Percentiles rank a stretch among this genome's conserved stretches.
Evolutionary conservation across 2,113 vertebrate species (phyloP).

Genomic region (Cryptoleucopteryx plumbea): DNA sequence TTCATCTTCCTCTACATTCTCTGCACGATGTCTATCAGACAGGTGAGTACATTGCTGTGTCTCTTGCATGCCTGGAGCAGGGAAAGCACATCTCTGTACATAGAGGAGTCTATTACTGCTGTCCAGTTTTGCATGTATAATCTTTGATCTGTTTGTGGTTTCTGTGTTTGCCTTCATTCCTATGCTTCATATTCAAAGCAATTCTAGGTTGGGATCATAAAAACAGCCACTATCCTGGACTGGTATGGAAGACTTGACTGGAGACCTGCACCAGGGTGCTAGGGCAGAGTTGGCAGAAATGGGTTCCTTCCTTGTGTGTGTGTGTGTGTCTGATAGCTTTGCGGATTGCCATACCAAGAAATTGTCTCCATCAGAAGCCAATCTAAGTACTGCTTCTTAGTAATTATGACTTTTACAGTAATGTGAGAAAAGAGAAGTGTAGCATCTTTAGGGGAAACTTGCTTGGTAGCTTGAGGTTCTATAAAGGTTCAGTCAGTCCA

Average conservation of each 20-base stretch:
- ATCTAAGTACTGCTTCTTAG: neutral
- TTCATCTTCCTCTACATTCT: slow-evolving; percentile 99
- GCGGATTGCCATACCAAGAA: neutral
- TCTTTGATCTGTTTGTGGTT: neutral
- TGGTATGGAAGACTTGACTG: neutral
- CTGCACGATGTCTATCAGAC: slow-evolving; percentile 98
- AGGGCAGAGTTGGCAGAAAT: neutral
- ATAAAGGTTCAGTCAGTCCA: neutral
- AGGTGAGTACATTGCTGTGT: slow-evolving; percentile 73
- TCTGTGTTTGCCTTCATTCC: neutral
- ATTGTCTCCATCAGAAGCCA: neutral
- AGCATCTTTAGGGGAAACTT: neutral
- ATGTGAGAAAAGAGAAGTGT: neutral
- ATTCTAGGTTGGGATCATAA: neutral
- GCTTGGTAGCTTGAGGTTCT: neutral
- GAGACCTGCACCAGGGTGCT: neutral
- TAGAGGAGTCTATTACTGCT: neutral
- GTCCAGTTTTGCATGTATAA: neutral
- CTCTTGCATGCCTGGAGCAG: neutral
- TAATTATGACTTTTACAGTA: neutral
- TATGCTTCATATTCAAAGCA: neutral
- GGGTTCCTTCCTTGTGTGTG: neutral
- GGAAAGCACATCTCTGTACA: neutral
- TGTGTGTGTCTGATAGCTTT: neutral
- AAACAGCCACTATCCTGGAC: neutral